Conservation (phyloP, 2,113 vertebrate genomes). For the Tamias sibiricus region DNA sequence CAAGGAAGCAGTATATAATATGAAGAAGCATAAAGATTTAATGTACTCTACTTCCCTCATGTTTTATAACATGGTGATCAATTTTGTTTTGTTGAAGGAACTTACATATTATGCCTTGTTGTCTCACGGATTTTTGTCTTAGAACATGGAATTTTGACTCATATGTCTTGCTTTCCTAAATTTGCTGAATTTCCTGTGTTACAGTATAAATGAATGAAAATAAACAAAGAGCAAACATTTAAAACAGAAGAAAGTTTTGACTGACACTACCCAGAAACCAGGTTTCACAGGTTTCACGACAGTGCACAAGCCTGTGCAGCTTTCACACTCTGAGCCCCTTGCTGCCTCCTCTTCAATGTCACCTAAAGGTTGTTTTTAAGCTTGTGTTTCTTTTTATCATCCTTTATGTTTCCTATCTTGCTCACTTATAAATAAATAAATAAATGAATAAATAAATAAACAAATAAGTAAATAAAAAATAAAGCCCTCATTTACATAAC, state of each 20-base stretch:
- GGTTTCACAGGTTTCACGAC: neutral
- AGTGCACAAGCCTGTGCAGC: accelerated
- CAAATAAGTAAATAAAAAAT: neutral
- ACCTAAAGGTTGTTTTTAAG: neutral
- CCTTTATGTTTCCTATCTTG: neutral
- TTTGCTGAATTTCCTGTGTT: neutral
- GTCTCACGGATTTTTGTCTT: neutral
- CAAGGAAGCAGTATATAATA: no score
- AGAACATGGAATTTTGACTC: neutral
- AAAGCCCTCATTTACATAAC: neutral
- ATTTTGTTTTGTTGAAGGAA: neutral
- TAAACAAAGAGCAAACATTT: neutral
- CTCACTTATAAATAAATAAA: neutral
- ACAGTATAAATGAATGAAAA: neutral
- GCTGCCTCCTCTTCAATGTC: neutral
- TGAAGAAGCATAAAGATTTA: no score
- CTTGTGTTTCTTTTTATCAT: neutral
- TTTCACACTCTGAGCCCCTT: neutral
- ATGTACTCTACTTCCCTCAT: neutral
- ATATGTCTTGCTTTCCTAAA: neutral
- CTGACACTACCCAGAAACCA: neutral
- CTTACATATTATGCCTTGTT: neutral
- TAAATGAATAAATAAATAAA: neutral
- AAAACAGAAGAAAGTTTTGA: neutral
- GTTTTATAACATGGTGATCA: neutral